Evolutionary conservation across 2,113 vertebrate species (phyloP), one percentile per base, ranked within the genome.

Genomic region (Carollia perspicillata): DNA sequence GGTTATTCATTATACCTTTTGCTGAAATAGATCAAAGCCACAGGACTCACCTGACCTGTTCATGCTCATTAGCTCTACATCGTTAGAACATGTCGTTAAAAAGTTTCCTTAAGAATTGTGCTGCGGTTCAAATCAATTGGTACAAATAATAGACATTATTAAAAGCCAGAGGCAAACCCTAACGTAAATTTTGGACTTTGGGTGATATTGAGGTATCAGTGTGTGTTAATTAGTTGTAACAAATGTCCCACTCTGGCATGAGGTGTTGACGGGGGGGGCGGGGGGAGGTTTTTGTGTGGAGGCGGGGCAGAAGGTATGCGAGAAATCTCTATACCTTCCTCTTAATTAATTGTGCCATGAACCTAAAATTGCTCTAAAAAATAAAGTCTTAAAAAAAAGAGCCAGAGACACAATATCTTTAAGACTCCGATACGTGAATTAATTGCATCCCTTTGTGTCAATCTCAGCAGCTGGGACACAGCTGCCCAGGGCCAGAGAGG

Each of bases 151-250:
- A 40, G 53, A 40, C 12, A n/a, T 74, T 30, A n/a, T 75, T 80
- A 40, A 88, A 81, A 20, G 6, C 35, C 14, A 63, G 53, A 89
- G 69, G 66, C 30, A 37, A 81, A 20, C 30, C 14, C 55, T 11
- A n/a, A 53, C 0, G 17, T 37, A 26, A 60, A 18, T 51, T 18
- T 0, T 10, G 42, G 53, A 4, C 53, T n/a, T 7, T 1, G 44
- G 22, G 11, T 53, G 12, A 42, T 51, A 1, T 5, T 2, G 20
- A 33, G 1, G 13, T 72, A 17, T 53, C 74, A 14, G 14, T 6
- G 26, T 26, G 10, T 42, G 40, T 26, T 63, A 44, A 81, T 30
- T 42, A 42, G 14, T 16, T 51, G 44, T 65, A 18, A 44, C 44
- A 23, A 6, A 88, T 3, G 44, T 14, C 30, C 26, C 20, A 1